Evolutionary conservation across 2,888 invertebrate species (phyloP), one percentile per base, ranked within the genome.

Genomic region (Brachypalpus laphriformis): DNA sequence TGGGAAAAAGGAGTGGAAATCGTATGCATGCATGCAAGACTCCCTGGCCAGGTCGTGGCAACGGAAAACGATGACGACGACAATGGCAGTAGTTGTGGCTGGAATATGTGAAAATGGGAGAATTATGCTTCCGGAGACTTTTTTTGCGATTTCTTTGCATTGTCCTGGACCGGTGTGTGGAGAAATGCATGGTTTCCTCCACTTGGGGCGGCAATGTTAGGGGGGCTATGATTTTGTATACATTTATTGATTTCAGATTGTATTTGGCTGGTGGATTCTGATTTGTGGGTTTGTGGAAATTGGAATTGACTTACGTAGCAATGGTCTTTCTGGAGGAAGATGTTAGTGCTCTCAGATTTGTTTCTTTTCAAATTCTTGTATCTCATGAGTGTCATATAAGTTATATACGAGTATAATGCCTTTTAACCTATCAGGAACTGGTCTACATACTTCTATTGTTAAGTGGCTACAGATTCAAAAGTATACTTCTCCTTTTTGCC

Each of bases 1-100:
- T n/a, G n/a, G n/a, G n/a, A n/a, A n/a, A n/a, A n/a, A 57, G 9
- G 28, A 49, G 75, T 28, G 11, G 47, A 57, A 81, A 81, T 81
- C 34, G 61, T 76, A 63, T 82, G 76, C 76, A 76, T 82, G 76
- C 76, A 76, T 56, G 61, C 68, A 63, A 37, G 61, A 40, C 37
- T 75, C 63, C n/a, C 25, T 45, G 31, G 20, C 37, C 49, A 59
- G 45, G 25, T 31, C 14, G 40, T 45, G 14, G 40, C 42, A 51
- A 54, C 37, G 31, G 51, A 76, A 68, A 54, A 63, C 34, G 42
- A 74, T 42, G 40, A 18, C 40, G 54, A 54, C 51, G 20, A 34
- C 56, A 14, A 34, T 5, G 16, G 28, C 2, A 16, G 11, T 14
- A 5, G 8, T 3, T 11, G 11, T 34, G 54, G 54, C 11, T 54